Conservation (phyloP, 2,888 invertebrate species). For the Callosobruchus maculatus region DNA sequence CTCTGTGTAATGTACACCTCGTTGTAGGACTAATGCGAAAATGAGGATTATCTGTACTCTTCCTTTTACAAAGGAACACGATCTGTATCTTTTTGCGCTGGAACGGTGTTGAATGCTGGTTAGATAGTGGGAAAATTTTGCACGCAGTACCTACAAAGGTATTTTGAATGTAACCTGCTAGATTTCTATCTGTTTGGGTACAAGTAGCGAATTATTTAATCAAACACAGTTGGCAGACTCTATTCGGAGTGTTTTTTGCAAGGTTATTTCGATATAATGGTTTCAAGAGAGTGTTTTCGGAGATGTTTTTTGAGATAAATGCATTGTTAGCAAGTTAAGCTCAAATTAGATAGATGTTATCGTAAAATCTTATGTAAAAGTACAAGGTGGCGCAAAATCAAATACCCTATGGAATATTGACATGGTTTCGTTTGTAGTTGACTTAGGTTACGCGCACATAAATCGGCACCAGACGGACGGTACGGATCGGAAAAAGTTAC, state of each 20-base stretch:
- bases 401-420: no score
- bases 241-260: neutral
- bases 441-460: no score
- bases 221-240: neutral
- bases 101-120: neutral
- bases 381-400: no score
- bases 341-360: no score
- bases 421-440: no score
- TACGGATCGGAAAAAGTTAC: no score
- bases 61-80: slow-evolving; percentile 15
- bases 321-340: no score
- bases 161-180: neutral
- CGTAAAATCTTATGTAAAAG: no score
- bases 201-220: neutral
- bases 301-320: neutral
- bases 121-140: neutral
- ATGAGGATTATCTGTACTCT: slow-evolving; percentile 25
- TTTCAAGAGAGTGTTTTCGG: neutral
- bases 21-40: slow-evolving; percentile 25
- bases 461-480: no score
- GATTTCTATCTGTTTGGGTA: neutral
- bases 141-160: neutral
- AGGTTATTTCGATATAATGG: neutral
- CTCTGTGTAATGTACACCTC: slow-evolving; percentile 35
- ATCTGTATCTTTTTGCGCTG: slow-evolving; percentile 18